Evolutionary conservation across 2,113 vertebrate species (phyloP).

Genomic region (Muscicapa adusta): DNA sequence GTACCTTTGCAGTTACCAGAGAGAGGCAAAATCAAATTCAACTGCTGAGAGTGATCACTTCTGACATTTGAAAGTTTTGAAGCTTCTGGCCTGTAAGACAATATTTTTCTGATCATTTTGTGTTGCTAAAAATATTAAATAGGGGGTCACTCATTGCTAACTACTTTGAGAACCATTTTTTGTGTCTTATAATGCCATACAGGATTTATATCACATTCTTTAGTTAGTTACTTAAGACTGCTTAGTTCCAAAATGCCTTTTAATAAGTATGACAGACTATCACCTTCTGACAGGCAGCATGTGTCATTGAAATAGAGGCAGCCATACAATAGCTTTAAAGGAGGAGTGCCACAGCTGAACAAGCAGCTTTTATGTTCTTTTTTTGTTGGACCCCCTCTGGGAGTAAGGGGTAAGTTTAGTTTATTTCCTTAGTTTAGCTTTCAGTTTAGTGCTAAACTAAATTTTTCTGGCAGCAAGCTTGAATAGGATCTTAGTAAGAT

Average conservation of each 20-base stretch:
- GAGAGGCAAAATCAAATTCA: background rate
- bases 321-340: slow-evolving; percentile 16
- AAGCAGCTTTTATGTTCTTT: slow-evolving; percentile 30
- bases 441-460: background rate
- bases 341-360: slow-evolving; percentile 22
- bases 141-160: background rate
- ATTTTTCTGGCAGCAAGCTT: slow-evolving; percentile 8
- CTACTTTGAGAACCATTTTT: background rate
- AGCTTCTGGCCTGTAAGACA: background rate
- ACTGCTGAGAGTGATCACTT: background rate
- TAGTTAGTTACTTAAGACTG: slow-evolving; percentile 9
- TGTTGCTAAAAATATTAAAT: background rate
- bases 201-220: background rate
- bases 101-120: background rate
- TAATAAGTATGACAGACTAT: slow-evolving; percentile 25
- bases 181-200: background rate
- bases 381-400: background rate
- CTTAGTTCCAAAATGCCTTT: slow-evolving; percentile 10
- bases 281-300: slow-evolving; percentile 38
- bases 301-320: slow-evolving; percentile 11
- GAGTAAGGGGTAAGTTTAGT: background rate
- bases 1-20: background rate
- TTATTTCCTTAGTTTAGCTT: slow-evolving; percentile 40
- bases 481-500: background rate
- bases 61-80: background rate